Percentiles rank a stretch among this genome's conserved stretches.
These are phyloP conservation scores for Rhinophrynus dorsalis DNA, from an alignment of 2,797 vertebrate genomes.

Conservation along the genomic window DNA sequence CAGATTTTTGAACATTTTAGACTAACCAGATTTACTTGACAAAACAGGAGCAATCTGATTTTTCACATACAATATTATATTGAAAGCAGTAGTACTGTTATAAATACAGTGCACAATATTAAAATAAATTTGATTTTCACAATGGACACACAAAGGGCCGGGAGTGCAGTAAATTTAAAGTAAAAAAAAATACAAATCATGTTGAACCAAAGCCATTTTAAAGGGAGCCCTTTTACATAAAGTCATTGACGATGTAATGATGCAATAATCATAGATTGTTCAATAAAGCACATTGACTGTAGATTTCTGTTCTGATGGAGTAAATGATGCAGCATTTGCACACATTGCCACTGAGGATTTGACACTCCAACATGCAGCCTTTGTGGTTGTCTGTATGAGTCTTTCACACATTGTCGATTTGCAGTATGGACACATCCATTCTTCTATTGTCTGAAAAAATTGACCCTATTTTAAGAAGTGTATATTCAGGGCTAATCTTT, in stretches of 20 bases:
- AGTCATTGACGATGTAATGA: constrained; percentile 61
- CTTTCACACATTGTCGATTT: constrained; percentile 56
- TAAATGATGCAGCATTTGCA: constrained; percentile 71
- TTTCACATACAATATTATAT: constrained; percentile 43
- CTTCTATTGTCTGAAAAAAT: constrained; percentile 59
- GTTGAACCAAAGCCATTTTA: constrained; percentile 51
- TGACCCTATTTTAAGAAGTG: constrained; percentile 58
- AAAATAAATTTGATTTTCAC: constrained; percentile 38
- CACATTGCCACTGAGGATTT: constrained; percentile 63
- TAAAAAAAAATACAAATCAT: constrained; percentile 56
- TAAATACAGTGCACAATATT: constrained; percentile 48
- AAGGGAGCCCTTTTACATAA: constrained; percentile 70
- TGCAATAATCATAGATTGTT: constrained; percentile 49
- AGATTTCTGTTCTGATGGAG: constrained; percentile 60
- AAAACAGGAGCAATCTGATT: constrained; percentile 30
- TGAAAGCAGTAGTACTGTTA: constrained; percentile 54
- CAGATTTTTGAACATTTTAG: constrained; percentile 52
- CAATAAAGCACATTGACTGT: constrained; percentile 56
- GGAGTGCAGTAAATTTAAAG: constrained; percentile 58
- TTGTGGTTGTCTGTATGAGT: constrained; percentile 56
- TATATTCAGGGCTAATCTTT: constrained; percentile 62
- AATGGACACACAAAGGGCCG: constrained; percentile 60
- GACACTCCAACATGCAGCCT: constrained; percentile 74
- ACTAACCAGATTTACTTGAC: constrained; percentile 56
- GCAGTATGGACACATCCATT: constrained; percentile 55